Base-by-base conservation (phyloP, 2,797 vertebrate genomes). In the Todus mexicanus region DNA sequence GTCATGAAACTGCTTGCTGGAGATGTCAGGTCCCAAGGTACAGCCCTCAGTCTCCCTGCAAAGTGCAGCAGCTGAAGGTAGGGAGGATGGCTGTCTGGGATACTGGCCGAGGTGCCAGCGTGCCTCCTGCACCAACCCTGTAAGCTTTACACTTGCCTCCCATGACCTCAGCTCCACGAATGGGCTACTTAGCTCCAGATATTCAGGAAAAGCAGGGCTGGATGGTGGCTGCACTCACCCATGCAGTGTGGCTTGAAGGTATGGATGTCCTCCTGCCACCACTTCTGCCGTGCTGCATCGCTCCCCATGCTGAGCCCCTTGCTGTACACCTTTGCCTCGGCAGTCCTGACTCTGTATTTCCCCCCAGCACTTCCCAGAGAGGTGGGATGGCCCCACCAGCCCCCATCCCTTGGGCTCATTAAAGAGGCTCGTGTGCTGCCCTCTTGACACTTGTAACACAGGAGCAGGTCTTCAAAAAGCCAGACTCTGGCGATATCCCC, bases 381-480 rank as follows among this genome's bases (percentile, higher is more conserved):
- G 16, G 9, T 60, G 60, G 17, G 25, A 40, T 1, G 4, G n/a
- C 20, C 21, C 38, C 25, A 29, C 2, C 1, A 0, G 5, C 47
- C 50, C n/a, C 64, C 40, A 74, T n/a, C 71, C 70, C 57, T 33
- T 0, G 4, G 16, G 31, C 71, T 94, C 74, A 47, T 94, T 93
- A 95, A 65, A 74, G 53, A 45, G 65, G 59, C 51, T 86, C 18
- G 3, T 3, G 3, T 1, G 0, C 59, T 92, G 92, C 90, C 86
- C 92, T 94, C 94, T 86, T 92, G 94, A 94, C 94, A 83, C 87
- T 85, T 84, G 88, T 89, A 92, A 96, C 63, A n/a, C 26, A 1
- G 94, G 71, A 95, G 94, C 94, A 91, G 51, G 90, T 65, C 93
- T 93, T 86, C 89, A 90, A 92, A 96, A 93, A 92, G 76, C 84